Conservation (phyloP, 2,888 invertebrate genomes). For the Syrista parreyssii region DNA sequence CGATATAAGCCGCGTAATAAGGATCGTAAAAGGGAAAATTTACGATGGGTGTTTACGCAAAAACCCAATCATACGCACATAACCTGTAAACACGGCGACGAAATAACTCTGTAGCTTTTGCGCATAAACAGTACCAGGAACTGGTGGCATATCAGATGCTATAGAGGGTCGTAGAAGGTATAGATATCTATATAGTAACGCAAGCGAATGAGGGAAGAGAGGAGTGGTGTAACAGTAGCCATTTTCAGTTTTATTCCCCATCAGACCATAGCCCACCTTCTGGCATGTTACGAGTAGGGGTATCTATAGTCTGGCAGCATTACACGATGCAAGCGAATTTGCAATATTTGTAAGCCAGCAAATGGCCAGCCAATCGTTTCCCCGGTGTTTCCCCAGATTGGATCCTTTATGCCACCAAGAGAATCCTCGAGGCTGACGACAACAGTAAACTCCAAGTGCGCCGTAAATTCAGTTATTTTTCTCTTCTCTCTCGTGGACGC, state of each 20-base stretch:
- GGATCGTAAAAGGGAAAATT: constrained; percentile 37
- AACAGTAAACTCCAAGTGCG: constrained; percentile 19
- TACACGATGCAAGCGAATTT: neutral
- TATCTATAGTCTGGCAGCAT: neutral
- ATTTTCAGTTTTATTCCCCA: constrained; percentile 33
- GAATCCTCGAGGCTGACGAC: neutral
- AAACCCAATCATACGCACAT: constrained; percentile 36
- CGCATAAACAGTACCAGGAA: neutral
- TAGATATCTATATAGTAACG: neutral
- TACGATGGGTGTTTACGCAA: constrained; percentile 36
- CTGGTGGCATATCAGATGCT: neutral
- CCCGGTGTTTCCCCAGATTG: neutral
- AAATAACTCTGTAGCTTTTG: neutral
- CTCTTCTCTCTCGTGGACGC: neutral
- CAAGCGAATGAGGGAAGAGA: neutral
- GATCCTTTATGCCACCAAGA: neutral
- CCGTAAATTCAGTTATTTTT: neutral
- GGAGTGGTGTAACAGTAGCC: constrained; percentile 4
- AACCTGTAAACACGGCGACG: constrained; percentile 15
- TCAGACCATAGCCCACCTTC: constrained; percentile 11
- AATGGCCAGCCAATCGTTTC: constrained; percentile 3
- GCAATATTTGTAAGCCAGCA: constrained; percentile 9
- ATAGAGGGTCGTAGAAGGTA: neutral
- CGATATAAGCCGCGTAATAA: constrained; percentile 29
- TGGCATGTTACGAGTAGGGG: neutral